Evolutionary conservation across 2,888 invertebrate species (phyloP).

Genomic region (Chloromyia formosa): DNA sequence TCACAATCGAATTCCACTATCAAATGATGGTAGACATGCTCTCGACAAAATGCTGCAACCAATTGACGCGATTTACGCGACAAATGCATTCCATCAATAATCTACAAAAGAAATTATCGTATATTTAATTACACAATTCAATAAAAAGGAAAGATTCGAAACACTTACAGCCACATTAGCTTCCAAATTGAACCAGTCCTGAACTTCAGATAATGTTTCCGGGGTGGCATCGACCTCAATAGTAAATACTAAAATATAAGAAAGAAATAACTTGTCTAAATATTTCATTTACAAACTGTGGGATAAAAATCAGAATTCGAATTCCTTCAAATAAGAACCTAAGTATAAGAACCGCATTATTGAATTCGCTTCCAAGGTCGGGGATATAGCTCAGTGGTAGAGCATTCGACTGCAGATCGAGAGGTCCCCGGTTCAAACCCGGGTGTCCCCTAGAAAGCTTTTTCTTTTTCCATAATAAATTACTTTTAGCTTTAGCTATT

Average conservation of each 20-base stretch:
- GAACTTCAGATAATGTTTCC: slow-evolving; percentile 87
- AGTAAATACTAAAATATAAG: slow-evolving; percentile 75
- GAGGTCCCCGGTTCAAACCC: slow-evolving; percentile 52
- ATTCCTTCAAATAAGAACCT: no score
- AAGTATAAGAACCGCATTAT: no score
- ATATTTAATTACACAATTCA: background rate
- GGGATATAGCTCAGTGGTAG: slow-evolving; percentile 61
- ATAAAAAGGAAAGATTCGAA: background rate
- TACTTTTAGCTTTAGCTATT: background rate
- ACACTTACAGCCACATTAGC: slow-evolving; percentile 82
- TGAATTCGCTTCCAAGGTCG: slow-evolving; percentile 35
- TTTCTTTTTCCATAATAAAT: background rate
- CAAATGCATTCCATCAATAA: slow-evolving; percentile 93
- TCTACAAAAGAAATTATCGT: slow-evolving; percentile 67
- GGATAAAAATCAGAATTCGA: no score
- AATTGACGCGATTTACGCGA: slow-evolving; percentile 82
- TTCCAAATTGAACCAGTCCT: slow-evolving; percentile 78
- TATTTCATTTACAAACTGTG: background rate
- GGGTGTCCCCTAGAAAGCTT: slow-evolving; percentile 48
- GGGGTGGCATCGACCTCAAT: slow-evolving; percentile 53
- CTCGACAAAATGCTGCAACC: slow-evolving; percentile 76
- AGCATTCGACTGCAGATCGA: slow-evolving; percentile 62
- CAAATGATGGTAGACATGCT: slow-evolving; percentile 83
- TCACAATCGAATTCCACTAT: slow-evolving; percentile 94
- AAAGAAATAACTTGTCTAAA: background rate